Evolutionary conservation across 64 coral and sea anemone genomes (phyloP).

Genomic region (Astreopora myriophthalma): DNA sequence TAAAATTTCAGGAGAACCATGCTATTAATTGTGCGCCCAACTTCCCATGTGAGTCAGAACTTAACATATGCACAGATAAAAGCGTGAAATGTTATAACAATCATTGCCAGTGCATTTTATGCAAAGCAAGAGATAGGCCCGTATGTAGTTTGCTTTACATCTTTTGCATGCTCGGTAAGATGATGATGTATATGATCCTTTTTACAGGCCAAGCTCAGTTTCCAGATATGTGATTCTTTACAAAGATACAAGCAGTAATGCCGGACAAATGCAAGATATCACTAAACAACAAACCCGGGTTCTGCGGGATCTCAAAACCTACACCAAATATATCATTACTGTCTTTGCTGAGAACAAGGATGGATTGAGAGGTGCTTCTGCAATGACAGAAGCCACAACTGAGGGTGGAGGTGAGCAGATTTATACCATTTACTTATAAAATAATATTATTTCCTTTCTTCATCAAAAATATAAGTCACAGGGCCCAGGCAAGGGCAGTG

Average conservation of each 20-base stretch:
- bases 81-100: too few species aligned
- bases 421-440: neutral
- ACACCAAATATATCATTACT: constrained; percentile 50
- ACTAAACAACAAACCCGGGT: constrained; percentile 8
- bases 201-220: constrained; percentile 24
- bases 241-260: constrained; percentile 7
- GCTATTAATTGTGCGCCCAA: too few species aligned
- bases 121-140: too few species aligned
- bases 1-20: too few species aligned
- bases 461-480: neutral
- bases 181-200: neutral
- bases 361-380: neutral
- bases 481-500: too few species aligned
- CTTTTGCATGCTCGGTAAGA: too few species aligned
- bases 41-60: too few species aligned
- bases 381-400: constrained; percentile 38
- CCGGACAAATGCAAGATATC: neutral
- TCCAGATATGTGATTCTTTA: neutral
- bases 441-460: neutral
- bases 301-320: constrained; percentile 40
- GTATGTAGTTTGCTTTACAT: too few species aligned
- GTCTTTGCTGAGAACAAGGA: constrained; percentile 24
- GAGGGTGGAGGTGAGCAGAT: constrained; percentile 26
- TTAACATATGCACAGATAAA: too few species aligned
- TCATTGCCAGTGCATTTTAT: too few species aligned